Evolutionary conservation across 2,888 invertebrate species (phyloP).

Genomic region (Cynaeus angustus): DNA sequence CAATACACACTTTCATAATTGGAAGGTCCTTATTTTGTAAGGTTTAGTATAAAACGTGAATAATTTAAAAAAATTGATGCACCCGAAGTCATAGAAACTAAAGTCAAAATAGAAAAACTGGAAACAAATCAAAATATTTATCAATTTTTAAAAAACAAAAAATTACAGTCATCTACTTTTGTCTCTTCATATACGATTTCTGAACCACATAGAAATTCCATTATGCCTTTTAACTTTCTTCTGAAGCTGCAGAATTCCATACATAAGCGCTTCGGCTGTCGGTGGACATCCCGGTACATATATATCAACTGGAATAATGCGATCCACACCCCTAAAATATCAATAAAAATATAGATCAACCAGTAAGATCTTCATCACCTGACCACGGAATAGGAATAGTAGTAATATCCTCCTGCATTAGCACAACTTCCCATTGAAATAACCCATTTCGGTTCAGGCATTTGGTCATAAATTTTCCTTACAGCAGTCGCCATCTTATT

Average conservation of each 20-base stretch:
- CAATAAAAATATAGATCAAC: slow-evolving; percentile 11
- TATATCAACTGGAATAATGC: slow-evolving; percentile 98
- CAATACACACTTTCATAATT: too few relatives aligned
- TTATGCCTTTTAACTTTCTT: slow-evolving; percentile 97
- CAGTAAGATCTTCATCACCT: slow-evolving; percentile 69
- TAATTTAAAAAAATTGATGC: too few relatives aligned
- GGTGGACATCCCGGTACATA: slow-evolving; percentile 99
- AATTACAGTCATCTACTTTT: too few relatives aligned
- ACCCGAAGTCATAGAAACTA: too few relatives aligned
- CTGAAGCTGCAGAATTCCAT: slow-evolving; percentile 96
- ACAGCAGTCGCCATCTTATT: slow-evolving; percentile 99
- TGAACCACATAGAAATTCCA: slow-evolving; percentile 58
- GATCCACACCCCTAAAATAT: slow-evolving; percentile 90
- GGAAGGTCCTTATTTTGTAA: too few relatives aligned
- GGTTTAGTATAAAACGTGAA: too few relatives aligned
- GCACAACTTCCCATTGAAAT: slow-evolving; percentile 99
- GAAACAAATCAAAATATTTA: too few relatives aligned
- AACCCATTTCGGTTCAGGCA: slow-evolving; percentile 98
- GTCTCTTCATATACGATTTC: neutral
- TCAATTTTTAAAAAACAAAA: too few relatives aligned
- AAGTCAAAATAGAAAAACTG: too few relatives aligned
- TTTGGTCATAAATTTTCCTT: slow-evolving; percentile 97
- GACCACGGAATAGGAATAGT: slow-evolving; percentile 99
- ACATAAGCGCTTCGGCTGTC: slow-evolving; percentile 96
- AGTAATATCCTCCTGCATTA: slow-evolving; percentile 99